Base-by-base conservation (phyloP, 2,797 vertebrate genomes). In the Coregonus suidteri region DNA sequence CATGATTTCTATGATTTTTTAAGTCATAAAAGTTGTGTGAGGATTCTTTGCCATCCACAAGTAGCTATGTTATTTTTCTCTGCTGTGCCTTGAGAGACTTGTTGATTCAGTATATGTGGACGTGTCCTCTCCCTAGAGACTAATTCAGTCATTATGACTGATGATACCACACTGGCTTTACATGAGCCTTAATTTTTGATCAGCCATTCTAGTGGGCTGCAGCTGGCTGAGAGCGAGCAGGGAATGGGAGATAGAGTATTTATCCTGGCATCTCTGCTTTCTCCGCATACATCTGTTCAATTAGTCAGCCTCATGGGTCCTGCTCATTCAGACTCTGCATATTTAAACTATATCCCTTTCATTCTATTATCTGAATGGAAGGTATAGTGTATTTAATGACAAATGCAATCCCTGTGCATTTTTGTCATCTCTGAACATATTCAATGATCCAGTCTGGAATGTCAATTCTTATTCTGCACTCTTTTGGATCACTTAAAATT, bases 201-300 rank as follows among this genome's bases (percentile, higher is more conserved):
- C 85, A 93, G 79, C 68, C 75, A 94, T 94, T 94, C 93, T 81
- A 71, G 81, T 81, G 77, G 72, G 68, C 73, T 84, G 73, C 75
- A 71, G 83, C 75, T 67, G 69, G 79, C 83, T 82, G 53, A 69
- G 75, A 81, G 71, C 74, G 53, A 73, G 69, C 83, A 59, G 59
- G 81, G 89, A 94, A 93, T 92, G 86, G 87, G 72, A 87, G 90
- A 91, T 91, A 79, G 82, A 65, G 80, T 89, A 93, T 94, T 93
- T 93, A 92, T 87, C 84, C 80, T 84, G 80, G 81, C 86, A 84
- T 83, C 76, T 84, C 84, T 80, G 87, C 87, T 87, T 88, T 91
- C 88, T 87, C 56, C 81, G 91, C 92, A 94, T 93, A 79, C 79
- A 85, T 92, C 84, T 90, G 79, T 77, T 78, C 87, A 92, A 94